Evolutionary conservation across 2,888 invertebrate species (phyloP).

Genomic region (Eilema griseolum): DNA sequence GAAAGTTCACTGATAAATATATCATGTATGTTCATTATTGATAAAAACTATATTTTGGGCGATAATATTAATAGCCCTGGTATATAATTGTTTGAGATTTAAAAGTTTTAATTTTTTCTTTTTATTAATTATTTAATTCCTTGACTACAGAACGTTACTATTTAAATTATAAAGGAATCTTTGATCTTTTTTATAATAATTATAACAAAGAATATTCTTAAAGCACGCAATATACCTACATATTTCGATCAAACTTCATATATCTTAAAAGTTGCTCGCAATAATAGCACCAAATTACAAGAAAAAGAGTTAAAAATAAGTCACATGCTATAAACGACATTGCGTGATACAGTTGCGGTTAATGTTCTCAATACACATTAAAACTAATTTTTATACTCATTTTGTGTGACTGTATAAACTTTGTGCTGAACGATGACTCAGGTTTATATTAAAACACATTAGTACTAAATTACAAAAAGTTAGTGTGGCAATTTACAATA

Average conservation of each 20-base stretch:
- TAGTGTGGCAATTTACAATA: constrained; percentile 16
- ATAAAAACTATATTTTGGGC: not conserved
- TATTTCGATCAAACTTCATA: not conserved
- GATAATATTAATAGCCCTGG: not conserved
- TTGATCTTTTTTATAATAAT: no score
- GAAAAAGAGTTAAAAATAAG: constrained; percentile 55
- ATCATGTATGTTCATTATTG: no score
- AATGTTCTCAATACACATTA: constrained; percentile 67
- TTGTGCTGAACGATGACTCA: constrained; percentile 40
- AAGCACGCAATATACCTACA: not conserved
- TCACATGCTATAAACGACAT: constrained; percentile 47
- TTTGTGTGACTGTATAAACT: constrained; percentile 59
- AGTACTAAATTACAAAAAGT: constrained; percentile 15
- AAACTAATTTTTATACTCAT: constrained; percentile 66
- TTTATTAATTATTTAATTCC: not conserved
- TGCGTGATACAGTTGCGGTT: constrained; percentile 61
- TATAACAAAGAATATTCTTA: no score
- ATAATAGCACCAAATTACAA: constrained; percentile 13
- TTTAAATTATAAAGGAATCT: not conserved
- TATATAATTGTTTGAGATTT: not conserved
- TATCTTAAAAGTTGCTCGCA: not conserved
- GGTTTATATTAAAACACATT: constrained; percentile 19
- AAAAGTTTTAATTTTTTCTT: not conserved
- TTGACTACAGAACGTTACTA: not conserved
- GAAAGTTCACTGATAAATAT: not conserved